Conservation (phyloP, 2,797 vertebrate species). For the Loris lydekkerianus region DNA sequence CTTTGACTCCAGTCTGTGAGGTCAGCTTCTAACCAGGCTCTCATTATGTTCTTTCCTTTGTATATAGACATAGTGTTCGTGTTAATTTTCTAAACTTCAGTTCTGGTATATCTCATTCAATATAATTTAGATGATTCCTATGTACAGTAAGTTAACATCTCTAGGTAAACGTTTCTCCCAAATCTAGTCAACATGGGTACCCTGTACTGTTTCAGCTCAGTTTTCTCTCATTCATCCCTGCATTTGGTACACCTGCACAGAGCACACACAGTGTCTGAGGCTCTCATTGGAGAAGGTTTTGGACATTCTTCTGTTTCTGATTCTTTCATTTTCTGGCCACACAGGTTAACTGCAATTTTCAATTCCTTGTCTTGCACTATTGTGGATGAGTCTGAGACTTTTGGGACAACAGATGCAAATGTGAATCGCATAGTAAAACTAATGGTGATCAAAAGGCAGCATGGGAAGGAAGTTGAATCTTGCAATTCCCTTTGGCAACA, state of each 20-base stretch:
- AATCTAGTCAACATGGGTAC: neutral
- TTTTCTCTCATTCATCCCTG: neutral
- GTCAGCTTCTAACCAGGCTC: neutral
- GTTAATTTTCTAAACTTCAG: neutral
- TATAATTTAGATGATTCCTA: neutral
- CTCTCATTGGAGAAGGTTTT: neutral
- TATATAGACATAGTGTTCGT: neutral
- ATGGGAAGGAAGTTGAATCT: neutral
- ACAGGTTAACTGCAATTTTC: neutral
- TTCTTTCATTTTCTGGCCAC: conserved; percentile 23
- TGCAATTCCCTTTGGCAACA: neutral
- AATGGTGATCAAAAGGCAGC: neutral
- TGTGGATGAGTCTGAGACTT: neutral
- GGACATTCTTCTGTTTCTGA: neutral
- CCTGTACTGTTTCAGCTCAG: neutral
- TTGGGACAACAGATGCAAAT: neutral
- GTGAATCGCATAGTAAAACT: conserved; percentile 22
- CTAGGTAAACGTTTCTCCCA: neutral
- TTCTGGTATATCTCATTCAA: neutral
- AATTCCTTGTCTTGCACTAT: neutral
- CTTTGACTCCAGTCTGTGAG: neutral
- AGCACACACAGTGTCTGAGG: neutral
- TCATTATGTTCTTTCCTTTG: neutral
- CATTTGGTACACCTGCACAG: neutral
- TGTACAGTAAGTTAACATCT: too few relatives aligned